phyloP scores from a whole-genome alignment of 2,888 invertebrate species.

The Emmelina monodactyla region DNA sequence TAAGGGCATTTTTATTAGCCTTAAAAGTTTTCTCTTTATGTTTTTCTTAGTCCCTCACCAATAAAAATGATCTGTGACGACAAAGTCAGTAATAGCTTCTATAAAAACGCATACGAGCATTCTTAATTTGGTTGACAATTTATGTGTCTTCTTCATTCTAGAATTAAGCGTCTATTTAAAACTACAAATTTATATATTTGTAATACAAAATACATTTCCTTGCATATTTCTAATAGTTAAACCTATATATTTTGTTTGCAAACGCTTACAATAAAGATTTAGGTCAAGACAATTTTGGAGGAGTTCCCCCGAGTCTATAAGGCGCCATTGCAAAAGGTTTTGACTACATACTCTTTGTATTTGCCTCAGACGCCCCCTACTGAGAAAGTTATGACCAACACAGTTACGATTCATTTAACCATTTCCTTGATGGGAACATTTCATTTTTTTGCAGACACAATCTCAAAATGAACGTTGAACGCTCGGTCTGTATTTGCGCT shows the following conservation, averaged over 20 bases:
- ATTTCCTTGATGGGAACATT: constrained; percentile 18
- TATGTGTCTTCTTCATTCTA: too few species aligned
- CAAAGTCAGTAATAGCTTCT: too few species aligned
- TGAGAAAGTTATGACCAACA: constrained; percentile 28
- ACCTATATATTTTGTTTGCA: constrained; percentile 1
- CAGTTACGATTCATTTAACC: constrained; percentile 33
- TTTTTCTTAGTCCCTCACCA: too few species aligned
- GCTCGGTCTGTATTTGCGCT: too few species aligned
- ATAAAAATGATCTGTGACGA: too few species aligned
- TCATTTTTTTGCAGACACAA: constrained; percentile 4
- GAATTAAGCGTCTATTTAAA: too few species aligned
- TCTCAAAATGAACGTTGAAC: constrained; percentile 8
- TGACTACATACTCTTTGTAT: constrained; percentile 2
- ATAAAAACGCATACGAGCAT: too few species aligned
- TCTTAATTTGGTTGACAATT: too few species aligned
- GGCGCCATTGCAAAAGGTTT: constrained; percentile 21
- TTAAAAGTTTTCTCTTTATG: too few species aligned
- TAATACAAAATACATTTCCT: too few species aligned
- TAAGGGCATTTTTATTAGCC: constrained; percentile 2
- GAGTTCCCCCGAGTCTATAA: constrained; percentile 22
- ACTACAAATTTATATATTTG: too few species aligned
- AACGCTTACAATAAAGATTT: constrained; percentile 17
- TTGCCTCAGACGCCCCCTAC: constrained; percentile 20
- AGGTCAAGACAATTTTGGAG: constrained; percentile 30
- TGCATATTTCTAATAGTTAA: constrained; percentile 1